Conservation (phyloP, 2,113 vertebrate species). For the Psophia crepitans region DNA sequence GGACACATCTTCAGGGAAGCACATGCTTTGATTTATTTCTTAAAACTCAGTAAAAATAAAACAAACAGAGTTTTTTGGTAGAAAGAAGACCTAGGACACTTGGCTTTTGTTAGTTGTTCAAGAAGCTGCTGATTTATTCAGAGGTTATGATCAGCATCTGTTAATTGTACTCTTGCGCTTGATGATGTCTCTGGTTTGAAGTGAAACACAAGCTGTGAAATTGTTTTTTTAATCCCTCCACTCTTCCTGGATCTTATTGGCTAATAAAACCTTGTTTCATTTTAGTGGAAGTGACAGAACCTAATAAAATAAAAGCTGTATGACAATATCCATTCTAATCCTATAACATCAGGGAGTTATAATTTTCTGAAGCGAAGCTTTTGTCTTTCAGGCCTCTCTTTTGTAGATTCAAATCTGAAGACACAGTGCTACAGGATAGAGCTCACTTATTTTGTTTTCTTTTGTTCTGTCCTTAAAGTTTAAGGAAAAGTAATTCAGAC, state of each 20-base stretch:
- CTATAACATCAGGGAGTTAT: background rate
- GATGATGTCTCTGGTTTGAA: background rate
- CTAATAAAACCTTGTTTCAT: background rate
- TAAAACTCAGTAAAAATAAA: background rate
- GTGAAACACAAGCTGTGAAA: background rate
- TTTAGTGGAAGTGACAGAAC: background rate
- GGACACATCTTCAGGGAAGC: background rate
- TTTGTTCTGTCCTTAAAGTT: background rate
- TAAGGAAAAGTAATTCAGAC: background rate
- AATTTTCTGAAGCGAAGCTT: background rate
- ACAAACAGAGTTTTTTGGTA: background rate
- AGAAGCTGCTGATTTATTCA: background rate
- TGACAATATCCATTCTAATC: background rate
- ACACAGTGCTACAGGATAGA: background rate
- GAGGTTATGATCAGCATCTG: background rate
- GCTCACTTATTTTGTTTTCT: background rate
- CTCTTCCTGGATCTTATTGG: background rate
- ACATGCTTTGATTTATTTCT: background rate
- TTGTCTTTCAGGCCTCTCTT: background rate
- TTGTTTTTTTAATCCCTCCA: background rate
- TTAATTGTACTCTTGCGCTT: background rate
- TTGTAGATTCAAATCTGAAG: background rate
- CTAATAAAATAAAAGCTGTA: background rate
- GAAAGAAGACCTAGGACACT: background rate
- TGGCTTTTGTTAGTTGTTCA: background rate